Conservation (phyloP, 1,140 invertebrate species). For the Pantala flavescens region DNA sequence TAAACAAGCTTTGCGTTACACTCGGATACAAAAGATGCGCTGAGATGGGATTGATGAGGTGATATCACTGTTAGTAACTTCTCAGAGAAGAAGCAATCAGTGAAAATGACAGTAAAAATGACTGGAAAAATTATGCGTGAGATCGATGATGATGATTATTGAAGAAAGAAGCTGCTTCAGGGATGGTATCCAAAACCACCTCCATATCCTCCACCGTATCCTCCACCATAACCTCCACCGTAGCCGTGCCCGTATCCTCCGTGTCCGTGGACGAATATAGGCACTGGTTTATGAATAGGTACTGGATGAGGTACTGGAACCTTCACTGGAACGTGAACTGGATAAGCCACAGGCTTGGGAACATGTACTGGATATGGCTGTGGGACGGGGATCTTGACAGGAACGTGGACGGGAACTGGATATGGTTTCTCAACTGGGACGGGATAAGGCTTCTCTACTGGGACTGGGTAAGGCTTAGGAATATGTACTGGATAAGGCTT, state of each 20-base stretch:
- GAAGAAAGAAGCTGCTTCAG: too few relatives aligned
- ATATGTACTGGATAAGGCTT: constrained; percentile 10
- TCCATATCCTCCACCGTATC: not conserved
- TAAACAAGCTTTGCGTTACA: too few relatives aligned
- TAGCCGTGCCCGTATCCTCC: not conserved
- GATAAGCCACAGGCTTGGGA: constrained; percentile 12
- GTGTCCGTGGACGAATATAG: too few relatives aligned
- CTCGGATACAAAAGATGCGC: too few relatives aligned
- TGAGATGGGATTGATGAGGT: too few relatives aligned
- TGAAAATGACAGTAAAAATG: too few relatives aligned
- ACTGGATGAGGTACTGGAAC: constrained; percentile 15
- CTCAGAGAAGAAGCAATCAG: too few relatives aligned
- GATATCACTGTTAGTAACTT: too few relatives aligned
- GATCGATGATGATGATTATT: too few relatives aligned
- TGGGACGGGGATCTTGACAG: constrained; percentile 16
- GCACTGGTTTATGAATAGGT: too few relatives aligned
- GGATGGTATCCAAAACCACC: too few relatives aligned
- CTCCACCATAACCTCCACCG: not conserved
- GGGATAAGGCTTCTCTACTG: constrained; percentile 14
- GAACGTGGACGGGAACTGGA: constrained; percentile 19
- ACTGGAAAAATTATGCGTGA: too few relatives aligned
- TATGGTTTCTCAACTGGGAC: not conserved
- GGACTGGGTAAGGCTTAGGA: not conserved
- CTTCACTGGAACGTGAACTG: constrained; percentile 15
- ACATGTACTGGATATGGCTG: constrained; percentile 12